phyloP scores from a whole-genome alignment of 1,140 invertebrate species.

The Stenopsyche tienmushanensis region DNA sequence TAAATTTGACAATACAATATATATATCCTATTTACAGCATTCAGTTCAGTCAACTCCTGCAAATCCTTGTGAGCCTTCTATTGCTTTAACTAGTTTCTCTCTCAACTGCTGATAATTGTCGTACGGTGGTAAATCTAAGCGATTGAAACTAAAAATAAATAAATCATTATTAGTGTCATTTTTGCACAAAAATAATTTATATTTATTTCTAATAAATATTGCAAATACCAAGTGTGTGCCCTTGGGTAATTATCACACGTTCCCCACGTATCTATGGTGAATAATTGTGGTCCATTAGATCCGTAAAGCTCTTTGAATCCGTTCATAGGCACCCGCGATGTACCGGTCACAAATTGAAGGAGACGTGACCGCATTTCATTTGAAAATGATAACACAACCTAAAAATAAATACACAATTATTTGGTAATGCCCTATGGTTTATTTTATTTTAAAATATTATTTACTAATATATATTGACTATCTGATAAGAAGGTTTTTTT shows the following conservation, averaged over 20 bases:
- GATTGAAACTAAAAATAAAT: constrained; percentile 81
- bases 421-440: too few relatives aligned
- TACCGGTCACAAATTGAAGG: constrained; percentile 97
- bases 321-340: constrained; percentile 98
- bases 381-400: constrained; percentile 92
- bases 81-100: constrained; percentile 94
- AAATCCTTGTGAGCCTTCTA: constrained; percentile 97
- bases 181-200: too few relatives aligned
- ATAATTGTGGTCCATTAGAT: constrained; percentile 96
- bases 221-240: constrained; percentile 92
- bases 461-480: too few relatives aligned
- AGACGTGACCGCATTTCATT: constrained; percentile 96
- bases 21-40: too few relatives aligned
- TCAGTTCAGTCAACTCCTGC: constrained; percentile 93
- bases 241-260: constrained; percentile 89
- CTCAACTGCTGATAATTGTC: constrained; percentile 92
- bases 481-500: too few relatives aligned
- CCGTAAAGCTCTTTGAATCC: constrained; percentile 98
- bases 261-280: constrained; percentile 99
- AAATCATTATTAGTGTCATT: constrained; percentile 9
- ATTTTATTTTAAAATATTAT: too few relatives aligned
- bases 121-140: constrained; percentile 95
- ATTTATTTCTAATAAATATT: not conserved
- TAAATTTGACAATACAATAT: too few relatives aligned
- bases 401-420: constrained; percentile 22